These are phyloP conservation scores for Pogonophryne albipinna DNA, from an alignment of 2,797 vertebrate species.

Conservation along the genomic window DNA sequence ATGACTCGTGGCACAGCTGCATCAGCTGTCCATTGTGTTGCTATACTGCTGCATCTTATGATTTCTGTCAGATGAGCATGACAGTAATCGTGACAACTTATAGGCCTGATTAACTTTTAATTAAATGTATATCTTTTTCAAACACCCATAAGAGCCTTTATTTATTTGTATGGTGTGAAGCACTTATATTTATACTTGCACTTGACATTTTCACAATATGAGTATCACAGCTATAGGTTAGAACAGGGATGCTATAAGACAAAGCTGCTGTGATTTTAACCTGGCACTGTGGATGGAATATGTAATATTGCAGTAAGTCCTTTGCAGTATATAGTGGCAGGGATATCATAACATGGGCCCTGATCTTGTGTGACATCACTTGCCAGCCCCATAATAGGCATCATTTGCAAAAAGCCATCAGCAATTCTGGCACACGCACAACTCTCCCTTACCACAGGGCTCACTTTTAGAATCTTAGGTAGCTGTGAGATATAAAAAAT, in stretches of 20 bases:
- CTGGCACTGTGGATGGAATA: background rate
- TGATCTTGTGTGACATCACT: slow-evolving; percentile 17
- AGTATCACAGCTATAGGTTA: background rate
- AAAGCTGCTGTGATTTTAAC: slow-evolving; percentile 8
- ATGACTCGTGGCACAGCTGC: background rate
- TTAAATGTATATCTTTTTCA: background rate
- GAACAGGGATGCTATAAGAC: background rate
- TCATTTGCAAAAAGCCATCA: slow-evolving; percentile 35
- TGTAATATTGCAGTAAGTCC: background rate
- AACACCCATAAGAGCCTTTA: background rate
- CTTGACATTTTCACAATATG: background rate
- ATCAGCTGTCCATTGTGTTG: background rate
- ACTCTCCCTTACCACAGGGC: background rate
- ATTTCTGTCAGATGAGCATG: background rate
- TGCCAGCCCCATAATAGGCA: slow-evolving; percentile 20
- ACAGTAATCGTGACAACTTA: background rate
- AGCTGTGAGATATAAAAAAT: slow-evolving; percentile 25
- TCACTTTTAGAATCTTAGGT: slow-evolving; percentile 30
- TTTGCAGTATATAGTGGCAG: slow-evolving; percentile 21
- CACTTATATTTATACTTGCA: background rate
- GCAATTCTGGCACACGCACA: slow-evolving; percentile 1
- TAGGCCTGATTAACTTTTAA: background rate
- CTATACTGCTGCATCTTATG: background rate
- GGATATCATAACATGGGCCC: slow-evolving; percentile 22
- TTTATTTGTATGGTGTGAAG: background rate